Percentiles rank a stretch among this genome's conserved stretches.
Conservation (phyloP, 2,888 invertebrate genomes). For the Stenodera caucasica region DNA sequence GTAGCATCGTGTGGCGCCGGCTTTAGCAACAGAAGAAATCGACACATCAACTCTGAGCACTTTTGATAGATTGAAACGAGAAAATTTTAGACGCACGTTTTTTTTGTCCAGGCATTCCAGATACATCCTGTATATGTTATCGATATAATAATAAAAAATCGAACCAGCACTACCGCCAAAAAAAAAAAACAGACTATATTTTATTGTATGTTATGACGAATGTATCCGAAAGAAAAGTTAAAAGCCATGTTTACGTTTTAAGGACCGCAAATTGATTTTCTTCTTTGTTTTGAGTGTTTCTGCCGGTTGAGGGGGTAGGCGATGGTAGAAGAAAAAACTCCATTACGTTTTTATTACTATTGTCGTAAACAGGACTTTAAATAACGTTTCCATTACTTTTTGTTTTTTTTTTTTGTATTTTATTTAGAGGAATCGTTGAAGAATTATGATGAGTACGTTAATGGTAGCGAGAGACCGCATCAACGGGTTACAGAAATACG, state of each 20-base stretch:
- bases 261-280: slow-evolving; percentile 19
- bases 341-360: slow-evolving; percentile 6
- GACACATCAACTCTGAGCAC: too few species aligned
- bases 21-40: too few species aligned
- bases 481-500: slow-evolving; percentile 9
- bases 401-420: too few species aligned
- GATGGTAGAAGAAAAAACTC: not conserved
- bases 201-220: not conserved
- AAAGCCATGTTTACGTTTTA: slow-evolving; percentile 18
- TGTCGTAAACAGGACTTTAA: slow-evolving; percentile 9
- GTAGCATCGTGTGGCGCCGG: too few species aligned
- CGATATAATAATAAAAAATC: too few species aligned
- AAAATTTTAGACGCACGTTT: too few species aligned
- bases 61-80: too few species aligned
- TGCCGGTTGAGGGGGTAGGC: too few species aligned
- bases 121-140: too few species aligned
- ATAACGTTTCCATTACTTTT: slow-evolving; percentile 11
- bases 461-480: slow-evolving; percentile 7
- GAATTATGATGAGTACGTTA: slow-evolving; percentile 23
- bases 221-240: slow-evolving; percentile 10
- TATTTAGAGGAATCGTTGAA: slow-evolving; percentile 9
- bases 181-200: slow-evolving; percentile 22
- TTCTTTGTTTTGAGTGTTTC: not conserved
- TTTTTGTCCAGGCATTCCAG: too few species aligned
- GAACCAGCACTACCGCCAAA: slow-evolving; percentile 21